Percentiles rank a stretch among this genome's conserved stretches.
Conservation (phyloP, 2,113 vertebrate genomes). For the Cyprinus carpio region DNA sequence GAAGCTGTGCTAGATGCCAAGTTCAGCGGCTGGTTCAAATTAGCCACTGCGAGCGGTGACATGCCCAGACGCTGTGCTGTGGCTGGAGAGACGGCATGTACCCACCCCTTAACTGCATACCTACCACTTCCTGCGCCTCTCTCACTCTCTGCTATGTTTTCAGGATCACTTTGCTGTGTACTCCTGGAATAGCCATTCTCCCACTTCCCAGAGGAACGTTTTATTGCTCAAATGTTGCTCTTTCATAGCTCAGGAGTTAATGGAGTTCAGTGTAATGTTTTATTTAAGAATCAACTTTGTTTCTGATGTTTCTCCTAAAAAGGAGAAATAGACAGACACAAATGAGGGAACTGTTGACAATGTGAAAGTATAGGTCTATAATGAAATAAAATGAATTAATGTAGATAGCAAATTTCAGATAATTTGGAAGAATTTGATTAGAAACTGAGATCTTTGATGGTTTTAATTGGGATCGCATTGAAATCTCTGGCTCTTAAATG, state of each 20-base stretch:
- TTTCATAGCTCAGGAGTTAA: slow-evolving; percentile 19
- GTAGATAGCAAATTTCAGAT: not conserved
- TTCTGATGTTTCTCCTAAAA: not conserved
- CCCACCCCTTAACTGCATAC: slow-evolving; percentile 61
- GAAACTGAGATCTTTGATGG: slow-evolving; percentile 1
- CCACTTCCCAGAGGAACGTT: not conserved
- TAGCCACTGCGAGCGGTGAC: slow-evolving; percentile 74
- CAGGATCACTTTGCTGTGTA: not conserved
- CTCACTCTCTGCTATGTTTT: slow-evolving; percentile 39
- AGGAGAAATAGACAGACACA: not conserved
- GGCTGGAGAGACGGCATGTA: slow-evolving; percentile 60
- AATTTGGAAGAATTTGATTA: not conserved
- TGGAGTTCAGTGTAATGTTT: not conserved
- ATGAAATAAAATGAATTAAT: not conserved
- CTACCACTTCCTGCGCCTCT: slow-evolving; percentile 66
- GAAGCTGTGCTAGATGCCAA: slow-evolving; percentile 72
- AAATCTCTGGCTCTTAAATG: slow-evolving; percentile 18
- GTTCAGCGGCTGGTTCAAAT: slow-evolving; percentile 75
- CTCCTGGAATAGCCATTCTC: not conserved
- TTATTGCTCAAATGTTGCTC: slow-evolving; percentile 5
- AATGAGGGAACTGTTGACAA: not conserved
- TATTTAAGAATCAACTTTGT: not conserved
- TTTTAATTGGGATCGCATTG: slow-evolving; percentile 7
- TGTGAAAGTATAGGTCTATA: not conserved
- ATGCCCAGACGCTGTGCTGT: slow-evolving; percentile 71